A percentile compares a stretch with the other conserved stretches of the same genome.
Evolutionary conservation across 2,888 invertebrate genomes (phyloP).

Genomic region (Orchestes rusci): DNA sequence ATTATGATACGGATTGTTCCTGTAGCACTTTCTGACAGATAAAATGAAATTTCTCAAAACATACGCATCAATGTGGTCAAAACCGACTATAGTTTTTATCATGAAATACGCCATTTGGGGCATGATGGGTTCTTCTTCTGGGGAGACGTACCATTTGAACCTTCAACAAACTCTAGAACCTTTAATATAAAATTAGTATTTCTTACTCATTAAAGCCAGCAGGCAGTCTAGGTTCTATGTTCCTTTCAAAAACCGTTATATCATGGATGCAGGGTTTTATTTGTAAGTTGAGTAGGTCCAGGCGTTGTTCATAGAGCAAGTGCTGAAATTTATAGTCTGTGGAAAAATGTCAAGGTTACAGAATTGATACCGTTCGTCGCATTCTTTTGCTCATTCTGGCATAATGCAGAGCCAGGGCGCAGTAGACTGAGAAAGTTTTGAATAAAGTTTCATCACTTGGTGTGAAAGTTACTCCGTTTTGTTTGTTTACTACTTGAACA

Average conservation of each 20-base stretch:
- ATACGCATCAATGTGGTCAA: conserved; percentile 41
- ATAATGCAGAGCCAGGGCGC: conserved; percentile 52
- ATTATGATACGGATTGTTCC: conserved; percentile 55
- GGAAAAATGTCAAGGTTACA: too few species aligned
- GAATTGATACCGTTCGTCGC: conserved; percentile 43
- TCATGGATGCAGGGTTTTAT: conserved; percentile 51
- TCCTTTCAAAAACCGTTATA: conserved; percentile 44
- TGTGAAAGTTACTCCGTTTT: conserved; percentile 44
- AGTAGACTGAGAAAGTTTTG: conserved; percentile 51
- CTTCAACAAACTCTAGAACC: conserved; percentile 35
- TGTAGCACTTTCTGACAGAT: conserved; percentile 46
- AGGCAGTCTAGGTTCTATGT: conserved; percentile 43
- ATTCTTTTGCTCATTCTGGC: conserved; percentile 48
- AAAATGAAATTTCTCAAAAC: conserved; percentile 47
- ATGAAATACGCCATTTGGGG: conserved; percentile 49
- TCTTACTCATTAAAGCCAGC: conserved; percentile 46
- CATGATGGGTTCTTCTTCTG: conserved; percentile 47
- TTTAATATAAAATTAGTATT: background rate
- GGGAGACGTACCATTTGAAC: conserved; percentile 51
- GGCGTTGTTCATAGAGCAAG: conserved; percentile 30
- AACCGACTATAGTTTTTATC: conserved; percentile 47
- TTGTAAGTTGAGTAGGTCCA: conserved; percentile 46
- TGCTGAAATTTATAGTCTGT: conserved; percentile 24
- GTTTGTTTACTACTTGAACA: conserved; percentile 54
- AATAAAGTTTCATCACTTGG: conserved; percentile 50